Evolutionary conservation across 2,797 vertebrate genomes (phyloP).

Genomic region (Strix occidentalis): DNA sequence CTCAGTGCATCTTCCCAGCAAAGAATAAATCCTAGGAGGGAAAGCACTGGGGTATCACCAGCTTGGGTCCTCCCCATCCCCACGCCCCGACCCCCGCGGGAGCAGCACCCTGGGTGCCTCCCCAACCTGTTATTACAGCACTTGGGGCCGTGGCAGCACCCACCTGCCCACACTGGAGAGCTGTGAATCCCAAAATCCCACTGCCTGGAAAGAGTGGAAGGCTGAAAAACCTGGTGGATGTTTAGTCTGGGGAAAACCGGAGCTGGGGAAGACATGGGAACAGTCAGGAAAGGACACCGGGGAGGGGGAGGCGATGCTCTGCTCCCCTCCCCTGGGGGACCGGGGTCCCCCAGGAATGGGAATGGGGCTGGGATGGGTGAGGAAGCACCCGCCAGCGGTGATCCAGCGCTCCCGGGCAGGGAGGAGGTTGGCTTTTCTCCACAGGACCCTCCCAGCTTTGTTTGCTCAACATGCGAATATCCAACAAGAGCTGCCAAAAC

Average conservation of each 20-base stretch:
- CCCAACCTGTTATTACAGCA: background rate
- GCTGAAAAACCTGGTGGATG: background rate
- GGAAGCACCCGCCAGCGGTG: background rate
- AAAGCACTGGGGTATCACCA: background rate
- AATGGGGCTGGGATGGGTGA: background rate
- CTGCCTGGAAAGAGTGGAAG: background rate
- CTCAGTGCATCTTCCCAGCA: background rate
- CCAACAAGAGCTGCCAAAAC: background rate
- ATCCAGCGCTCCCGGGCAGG: rapidly evolving
- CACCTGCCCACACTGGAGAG: rapidly evolving
- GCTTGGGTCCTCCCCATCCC: background rate
- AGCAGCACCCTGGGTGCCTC: background rate
- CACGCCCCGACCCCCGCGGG: rapidly evolving
- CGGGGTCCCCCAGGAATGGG: rapidly evolving
- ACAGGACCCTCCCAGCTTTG: background rate
- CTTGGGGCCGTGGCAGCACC: rapidly evolving
- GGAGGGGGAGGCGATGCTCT: background rate
- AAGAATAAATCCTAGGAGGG: background rate
- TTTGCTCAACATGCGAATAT: background rate
- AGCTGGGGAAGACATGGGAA: background rate
- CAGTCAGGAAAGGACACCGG: rapidly evolving
- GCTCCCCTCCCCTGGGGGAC: background rate
- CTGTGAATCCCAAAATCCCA: background rate
- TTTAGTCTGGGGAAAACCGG: background rate
- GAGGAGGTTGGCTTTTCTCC: background rate